phyloP scores from a whole-genome alignment of 2,888 invertebrate species.

The Mimumesa dahlbomi region DNA sequence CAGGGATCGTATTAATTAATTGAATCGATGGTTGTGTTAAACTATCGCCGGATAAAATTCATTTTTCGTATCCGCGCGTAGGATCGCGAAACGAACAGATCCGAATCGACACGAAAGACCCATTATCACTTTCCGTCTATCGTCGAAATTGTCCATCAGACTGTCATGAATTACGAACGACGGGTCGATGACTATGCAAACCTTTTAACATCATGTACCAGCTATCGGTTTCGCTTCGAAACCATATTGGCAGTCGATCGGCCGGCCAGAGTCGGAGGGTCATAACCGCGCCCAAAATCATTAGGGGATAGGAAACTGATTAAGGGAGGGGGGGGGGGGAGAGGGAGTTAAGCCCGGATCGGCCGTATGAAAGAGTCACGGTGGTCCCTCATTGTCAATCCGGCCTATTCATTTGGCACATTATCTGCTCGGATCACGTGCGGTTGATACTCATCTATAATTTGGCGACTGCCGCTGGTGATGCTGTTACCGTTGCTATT shows the following conservation, averaged over 20 bases:
- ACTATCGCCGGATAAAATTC: no score
- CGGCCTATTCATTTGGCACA: conserved; percentile 76
- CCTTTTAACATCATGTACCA: conserved; percentile 32
- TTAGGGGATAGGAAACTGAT: conserved; percentile 78
- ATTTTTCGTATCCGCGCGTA: no score
- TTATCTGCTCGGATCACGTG: conserved; percentile 76
- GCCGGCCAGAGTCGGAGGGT: conserved; percentile 40
- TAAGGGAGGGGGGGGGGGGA: conserved; percentile 69
- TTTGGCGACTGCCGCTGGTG: conserved; percentile 62
- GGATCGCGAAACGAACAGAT: no score
- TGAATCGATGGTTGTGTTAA: no score
- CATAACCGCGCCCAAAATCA: conserved; percentile 72
- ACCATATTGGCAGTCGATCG: conserved; percentile 35
- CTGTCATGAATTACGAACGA: conserved; percentile 25
- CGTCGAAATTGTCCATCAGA: conserved; percentile 18
- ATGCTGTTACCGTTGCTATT: conserved; percentile 33
- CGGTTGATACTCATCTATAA: conserved; percentile 77
- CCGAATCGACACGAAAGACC: no score
- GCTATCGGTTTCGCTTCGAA: conserved; percentile 41
- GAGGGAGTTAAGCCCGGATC: conserved; percentile 67
- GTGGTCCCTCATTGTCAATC: conserved; percentile 73
- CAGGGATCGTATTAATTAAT: no score
- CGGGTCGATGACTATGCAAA: conserved; percentile 38
- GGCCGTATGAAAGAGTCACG: conserved; percentile 75
- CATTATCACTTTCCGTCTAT: conserved; percentile 29